phyloP scores from a whole-genome alignment of 2,888 invertebrate genomes.

The Malthinus seriepunctatus region DNA sequence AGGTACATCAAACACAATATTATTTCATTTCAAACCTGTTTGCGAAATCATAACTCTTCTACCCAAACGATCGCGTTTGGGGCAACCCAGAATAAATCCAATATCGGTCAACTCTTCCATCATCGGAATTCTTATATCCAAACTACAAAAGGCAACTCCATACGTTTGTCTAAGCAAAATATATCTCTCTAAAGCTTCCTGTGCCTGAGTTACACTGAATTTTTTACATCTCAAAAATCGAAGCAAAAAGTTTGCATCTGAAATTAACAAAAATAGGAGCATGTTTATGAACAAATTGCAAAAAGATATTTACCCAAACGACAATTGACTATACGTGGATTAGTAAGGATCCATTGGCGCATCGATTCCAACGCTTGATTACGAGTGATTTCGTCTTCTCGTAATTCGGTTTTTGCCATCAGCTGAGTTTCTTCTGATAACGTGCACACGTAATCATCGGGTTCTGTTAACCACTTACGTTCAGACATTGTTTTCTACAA shows the following conservation, averaged over 20 bases:
- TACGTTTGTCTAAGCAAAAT: slow-evolving; percentile 76
- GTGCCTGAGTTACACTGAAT: slow-evolving; percentile 77
- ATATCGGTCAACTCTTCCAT: slow-evolving; percentile 72
- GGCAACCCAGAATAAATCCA: slow-evolving; percentile 79
- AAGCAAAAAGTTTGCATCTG: slow-evolving; percentile 72
- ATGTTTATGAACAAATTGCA: not conserved
- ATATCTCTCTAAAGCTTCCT: slow-evolving; percentile 78
- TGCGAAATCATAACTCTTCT: slow-evolving; percentile 76
- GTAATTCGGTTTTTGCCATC: slow-evolving; percentile 67
- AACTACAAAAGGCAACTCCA: slow-evolving; percentile 73
- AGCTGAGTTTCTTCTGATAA: slow-evolving; percentile 65
- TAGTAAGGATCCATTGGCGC: slow-evolving; percentile 72
- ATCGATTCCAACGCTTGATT: slow-evolving; percentile 68
- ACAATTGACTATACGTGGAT: slow-evolving; percentile 69
- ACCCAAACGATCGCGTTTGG: slow-evolving; percentile 73
- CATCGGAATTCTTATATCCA: slow-evolving; percentile 71
- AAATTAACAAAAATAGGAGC: slow-evolving; percentile 27
- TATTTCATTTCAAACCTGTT: slow-evolving; percentile 63
- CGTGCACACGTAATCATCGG: slow-evolving; percentile 66
- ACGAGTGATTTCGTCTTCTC: slow-evolving; percentile 69
- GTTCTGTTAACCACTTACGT: slow-evolving; percentile 60
- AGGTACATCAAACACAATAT: not conserved
- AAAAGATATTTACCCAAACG: slow-evolving; percentile 65
- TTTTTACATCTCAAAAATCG: slow-evolving; percentile 81
- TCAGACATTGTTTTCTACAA: slow-evolving; percentile 36